These are phyloP conservation scores for Neodiprion lecontei DNA, from an alignment of 1,140 invertebrate genomes.

Conservation along the genomic window DNA sequence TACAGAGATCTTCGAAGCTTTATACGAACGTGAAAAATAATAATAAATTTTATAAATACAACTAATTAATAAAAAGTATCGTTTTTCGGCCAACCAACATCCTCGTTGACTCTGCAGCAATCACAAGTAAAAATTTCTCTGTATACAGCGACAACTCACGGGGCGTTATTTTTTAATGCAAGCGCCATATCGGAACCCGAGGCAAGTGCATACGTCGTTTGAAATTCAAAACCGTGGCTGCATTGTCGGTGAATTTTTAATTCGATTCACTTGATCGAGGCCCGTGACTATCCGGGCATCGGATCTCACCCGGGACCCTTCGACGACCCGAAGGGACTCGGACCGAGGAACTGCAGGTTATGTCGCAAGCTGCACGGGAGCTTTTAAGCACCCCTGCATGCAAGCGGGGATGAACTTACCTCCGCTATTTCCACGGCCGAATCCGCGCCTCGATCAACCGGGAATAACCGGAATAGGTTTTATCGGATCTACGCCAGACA, in stretches of 20 bases:
- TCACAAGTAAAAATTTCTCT: too few species aligned
- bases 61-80: too few species aligned
- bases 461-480: background rate
- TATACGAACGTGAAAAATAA: too few species aligned
- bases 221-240: background rate
- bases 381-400: background rate
- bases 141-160: too few species aligned
- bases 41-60: too few species aligned
- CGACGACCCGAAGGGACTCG: background rate
- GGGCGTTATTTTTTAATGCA: too few species aligned
- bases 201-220: background rate
- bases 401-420: background rate
- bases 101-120: too few species aligned
- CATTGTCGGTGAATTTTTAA: background rate
- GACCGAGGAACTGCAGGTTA: background rate
- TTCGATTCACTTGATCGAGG: conserved; percentile 2
- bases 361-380: background rate
- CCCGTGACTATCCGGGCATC: conserved; percentile 1
- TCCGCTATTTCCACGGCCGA: background rate
- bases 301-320: background rate
- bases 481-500: background rate
- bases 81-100: too few species aligned
- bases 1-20: too few species aligned
- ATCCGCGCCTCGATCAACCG: background rate
- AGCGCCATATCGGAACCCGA: too few species aligned